Conservation (phyloP, 2,888 invertebrate genomes). For the Drosophila prolongata region DNA sequence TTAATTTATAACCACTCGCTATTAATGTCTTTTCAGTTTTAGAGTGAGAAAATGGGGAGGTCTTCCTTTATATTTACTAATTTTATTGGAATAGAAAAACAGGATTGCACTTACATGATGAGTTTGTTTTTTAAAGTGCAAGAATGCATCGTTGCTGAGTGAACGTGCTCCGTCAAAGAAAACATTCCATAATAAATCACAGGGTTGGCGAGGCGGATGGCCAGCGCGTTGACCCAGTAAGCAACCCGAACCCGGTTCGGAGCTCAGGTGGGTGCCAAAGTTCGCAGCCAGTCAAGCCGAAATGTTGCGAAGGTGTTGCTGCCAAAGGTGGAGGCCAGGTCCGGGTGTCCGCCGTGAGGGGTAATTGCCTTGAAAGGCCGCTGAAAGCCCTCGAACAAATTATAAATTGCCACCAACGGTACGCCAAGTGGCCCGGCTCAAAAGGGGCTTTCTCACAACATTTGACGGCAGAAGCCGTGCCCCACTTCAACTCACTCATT, state of each 20-base stretch:
- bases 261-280: slow-evolving; percentile 34
- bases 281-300: slow-evolving; percentile 59
- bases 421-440: slow-evolving; percentile 29
- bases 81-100: not conserved
- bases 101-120: not conserved
- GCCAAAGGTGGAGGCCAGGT: slow-evolving; percentile 27
- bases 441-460: slow-evolving; percentile 35
- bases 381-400: slow-evolving; percentile 72
- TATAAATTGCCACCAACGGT: slow-evolving; percentile 62
- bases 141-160: slow-evolving; percentile 13
- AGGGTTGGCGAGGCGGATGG: slow-evolving; percentile 9
- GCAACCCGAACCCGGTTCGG: slow-evolving; percentile 39
- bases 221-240: slow-evolving; percentile 66
- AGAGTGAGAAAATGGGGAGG: too few species aligned
- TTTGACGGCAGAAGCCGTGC: slow-evolving; percentile 22
- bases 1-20: too few species aligned
- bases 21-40: too few species aligned
- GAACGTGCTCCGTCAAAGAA: slow-evolving; percentile 59
- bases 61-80: too few species aligned
- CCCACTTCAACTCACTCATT: slow-evolving; percentile 65
- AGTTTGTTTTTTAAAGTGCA: slow-evolving; percentile 16
- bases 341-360: slow-evolving; percentile 13
- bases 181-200: slow-evolving; percentile 46
- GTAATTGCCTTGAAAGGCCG: slow-evolving; percentile 72
- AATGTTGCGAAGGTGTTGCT: slow-evolving; percentile 51